Evolutionary conservation across 2,113 vertebrate genomes (phyloP), one percentile per base, ranked within the genome.

Genomic region (Alligator mississippiensis): DNA sequence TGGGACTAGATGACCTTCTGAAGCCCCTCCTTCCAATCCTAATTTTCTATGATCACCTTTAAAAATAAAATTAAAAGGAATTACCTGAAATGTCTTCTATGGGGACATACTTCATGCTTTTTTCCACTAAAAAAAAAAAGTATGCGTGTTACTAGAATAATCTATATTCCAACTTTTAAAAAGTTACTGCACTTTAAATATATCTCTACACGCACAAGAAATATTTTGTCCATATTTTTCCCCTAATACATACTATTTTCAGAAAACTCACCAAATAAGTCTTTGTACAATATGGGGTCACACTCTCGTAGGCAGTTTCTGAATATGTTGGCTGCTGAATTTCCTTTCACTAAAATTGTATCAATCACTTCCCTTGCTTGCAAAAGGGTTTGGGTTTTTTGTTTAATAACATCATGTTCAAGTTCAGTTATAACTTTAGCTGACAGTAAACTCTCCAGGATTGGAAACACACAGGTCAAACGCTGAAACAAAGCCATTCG

Each of bases 51-150:
- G 72, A 34, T 3, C 80, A 4, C 3, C 2, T 79, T 77, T 54
- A 38, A 72, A 70, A 88, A 16, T 68, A 77, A 77, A 30, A 93
- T 9, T 47, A 80, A 28, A 57, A 1, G 86, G 68, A 85, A 80
- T 97, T 99, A 99, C 99, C 99, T 98, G 99, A 99, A 96, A 99
- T 97, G 97, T 99, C 99, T 98, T 99, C 99, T 95, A 98, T 98
- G 92, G 99, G 98, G 88, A 99, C 97, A 90, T 98, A 98, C 70
- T 98, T 98, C 98, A 99, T 98, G 63, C 98, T 99, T 94, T 99
- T 98, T 96, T 99, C 99, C 97, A 99, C 99, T 99, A 95, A 96
- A 98, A 4, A 90, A 90, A 78, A 84, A 94, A 94, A 87, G 34
- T 19, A 80, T 76, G 21, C 18, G 34, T 59, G 55, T 89, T 2